phyloP scores from a whole-genome alignment of 1,140 invertebrate genomes.

The Pentalonia nigronervosa region DNA sequence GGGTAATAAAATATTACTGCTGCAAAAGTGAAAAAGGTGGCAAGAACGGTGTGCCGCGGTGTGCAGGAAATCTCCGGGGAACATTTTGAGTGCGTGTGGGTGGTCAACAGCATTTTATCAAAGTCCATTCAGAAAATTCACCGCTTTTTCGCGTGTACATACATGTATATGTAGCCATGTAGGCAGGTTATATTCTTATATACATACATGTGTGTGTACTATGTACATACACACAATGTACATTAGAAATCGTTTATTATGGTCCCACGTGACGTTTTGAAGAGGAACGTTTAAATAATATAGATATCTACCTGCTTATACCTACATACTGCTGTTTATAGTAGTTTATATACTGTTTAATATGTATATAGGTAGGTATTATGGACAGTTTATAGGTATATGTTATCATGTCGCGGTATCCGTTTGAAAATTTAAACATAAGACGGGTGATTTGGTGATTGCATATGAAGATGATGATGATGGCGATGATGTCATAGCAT shows the following conservation, averaged over 20 bases:
- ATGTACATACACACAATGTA: neutral
- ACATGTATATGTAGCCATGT: neutral
- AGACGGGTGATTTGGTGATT: neutral
- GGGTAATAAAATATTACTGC: conserved; percentile 31
- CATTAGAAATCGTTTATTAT: conserved; percentile 6
- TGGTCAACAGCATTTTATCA: conserved; percentile 27
- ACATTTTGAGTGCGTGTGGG: conserved; percentile 5
- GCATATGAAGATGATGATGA: neutral
- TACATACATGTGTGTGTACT: neutral
- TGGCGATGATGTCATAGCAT: no score
- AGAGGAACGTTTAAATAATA: neutral
- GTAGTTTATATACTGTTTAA: neutral
- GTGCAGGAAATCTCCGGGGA: conserved; percentile 16
- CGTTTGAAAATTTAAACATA: neutral
- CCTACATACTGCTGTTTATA: no score
- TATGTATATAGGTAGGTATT: no score
- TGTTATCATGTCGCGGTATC: no score
- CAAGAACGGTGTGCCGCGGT: conserved; percentile 7
- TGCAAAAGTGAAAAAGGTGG: conserved; percentile 43
- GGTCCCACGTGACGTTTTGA: neutral
- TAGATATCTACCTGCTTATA: neutral
- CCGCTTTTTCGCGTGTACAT: conserved; percentile 16
- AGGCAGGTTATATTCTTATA: neutral
- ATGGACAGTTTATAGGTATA: neutral
- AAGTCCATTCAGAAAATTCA: conserved; percentile 27